These are phyloP conservation scores for Morus bassanus DNA, from an alignment of 2,797 vertebrate genomes.

Conservation along the genomic window DNA sequence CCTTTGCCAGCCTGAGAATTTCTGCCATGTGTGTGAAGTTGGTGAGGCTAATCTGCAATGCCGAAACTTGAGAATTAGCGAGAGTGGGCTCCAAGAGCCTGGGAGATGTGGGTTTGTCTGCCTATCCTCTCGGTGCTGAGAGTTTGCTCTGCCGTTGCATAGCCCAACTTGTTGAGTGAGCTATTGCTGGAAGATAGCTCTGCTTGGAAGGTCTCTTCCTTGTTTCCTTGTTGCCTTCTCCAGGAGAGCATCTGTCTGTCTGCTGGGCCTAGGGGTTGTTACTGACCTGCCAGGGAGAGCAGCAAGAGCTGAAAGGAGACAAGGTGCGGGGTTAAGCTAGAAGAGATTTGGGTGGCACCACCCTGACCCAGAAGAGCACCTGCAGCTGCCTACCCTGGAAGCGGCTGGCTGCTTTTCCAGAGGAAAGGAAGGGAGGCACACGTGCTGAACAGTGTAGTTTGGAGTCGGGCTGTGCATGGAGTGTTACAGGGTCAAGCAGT, in stretches of 20 bases:
- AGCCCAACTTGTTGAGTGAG: background rate
- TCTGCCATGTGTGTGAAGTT: background rate
- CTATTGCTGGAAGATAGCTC: background rate
- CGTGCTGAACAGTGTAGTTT: rapidly evolving
- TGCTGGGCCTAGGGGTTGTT: background rate
- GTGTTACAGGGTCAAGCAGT: background rate
- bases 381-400: background rate
- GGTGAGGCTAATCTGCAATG: background rate
- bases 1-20: background rate
- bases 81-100: background rate
- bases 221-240: background rate
- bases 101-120: background rate
- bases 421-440: background rate
- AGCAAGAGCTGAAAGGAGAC: background rate
- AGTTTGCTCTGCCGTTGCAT: background rate
- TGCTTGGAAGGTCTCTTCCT: background rate
- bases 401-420: background rate
- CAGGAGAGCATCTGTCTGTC: background rate
- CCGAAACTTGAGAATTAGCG: background rate
- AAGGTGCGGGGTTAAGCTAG: background rate
- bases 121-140: background rate
- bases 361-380: background rate
- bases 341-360: background rate
- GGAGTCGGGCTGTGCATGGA: background rate
- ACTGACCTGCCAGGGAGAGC: background rate